Conservation (phyloP, 2,888 invertebrate genomes). For the Apantesis nais region DNA sequence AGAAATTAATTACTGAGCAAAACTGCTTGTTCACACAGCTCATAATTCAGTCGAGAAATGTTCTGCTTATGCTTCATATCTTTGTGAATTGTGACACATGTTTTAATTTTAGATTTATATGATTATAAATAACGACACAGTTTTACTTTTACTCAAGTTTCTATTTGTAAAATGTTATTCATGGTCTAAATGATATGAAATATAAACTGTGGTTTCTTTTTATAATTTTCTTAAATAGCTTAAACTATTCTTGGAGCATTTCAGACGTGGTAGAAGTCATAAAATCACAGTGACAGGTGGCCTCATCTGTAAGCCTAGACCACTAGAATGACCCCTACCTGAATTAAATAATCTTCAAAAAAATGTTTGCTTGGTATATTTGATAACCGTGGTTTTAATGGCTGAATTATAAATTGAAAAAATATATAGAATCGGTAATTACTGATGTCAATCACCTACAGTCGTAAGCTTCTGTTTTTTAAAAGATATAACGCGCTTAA, state of each 20-base stretch:
- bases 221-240: too few species aligned
- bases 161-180: too few species aligned
- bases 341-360: not conserved
- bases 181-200: too few species aligned
- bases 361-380: not conserved
- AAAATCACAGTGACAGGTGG: too few species aligned
- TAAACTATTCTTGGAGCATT: too few species aligned
- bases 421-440: not conserved
- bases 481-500: not conserved
- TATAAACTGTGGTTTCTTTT: too few species aligned
- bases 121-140: not conserved
- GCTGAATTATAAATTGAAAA: too few species aligned
- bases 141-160: too few species aligned
- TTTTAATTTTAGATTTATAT: conserved; percentile 23
- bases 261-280: too few species aligned
- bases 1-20: conserved; percentile 72
- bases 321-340: not conserved
- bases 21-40: conserved; percentile 57
- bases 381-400: not conserved
- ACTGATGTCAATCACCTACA: not conserved
- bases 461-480: not conserved
- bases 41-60: conserved; percentile 58
- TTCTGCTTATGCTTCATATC: conserved; percentile 36
- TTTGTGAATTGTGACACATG: conserved; percentile 39
- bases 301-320: too few species aligned